A percentile compares a stretch with the other conserved stretches of the same genome.
phyloP scores from a whole-genome alignment of 2,888 invertebrate species.

The Ecdyonurus torrentis region DNA sequence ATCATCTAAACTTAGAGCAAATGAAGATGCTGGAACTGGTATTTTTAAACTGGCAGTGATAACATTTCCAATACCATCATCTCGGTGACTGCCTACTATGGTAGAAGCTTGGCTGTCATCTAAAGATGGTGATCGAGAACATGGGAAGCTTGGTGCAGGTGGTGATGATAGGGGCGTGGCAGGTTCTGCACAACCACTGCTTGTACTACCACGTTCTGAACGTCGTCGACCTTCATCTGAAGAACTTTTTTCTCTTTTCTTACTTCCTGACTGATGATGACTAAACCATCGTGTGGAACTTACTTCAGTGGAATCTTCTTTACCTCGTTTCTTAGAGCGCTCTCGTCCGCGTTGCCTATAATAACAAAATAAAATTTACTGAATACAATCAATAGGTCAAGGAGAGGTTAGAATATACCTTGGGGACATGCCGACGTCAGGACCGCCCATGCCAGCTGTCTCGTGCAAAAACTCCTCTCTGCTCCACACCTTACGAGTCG shows the following conservation, averaged over 20 bases:
- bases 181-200: background rate
- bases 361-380: background rate
- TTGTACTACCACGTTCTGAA: background rate
- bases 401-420: conserved; percentile 3
- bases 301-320: background rate
- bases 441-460: conserved; percentile 45
- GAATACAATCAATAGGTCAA: background rate
- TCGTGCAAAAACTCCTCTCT: conserved; percentile 60
- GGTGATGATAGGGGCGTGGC: background rate
- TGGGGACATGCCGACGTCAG: conserved; percentile 36
- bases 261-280: background rate
- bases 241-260: background rate
- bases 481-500: conserved; percentile 44
- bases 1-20: conserved; percentile 40
- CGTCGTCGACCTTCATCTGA: background rate
- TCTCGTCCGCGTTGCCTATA: background rate
- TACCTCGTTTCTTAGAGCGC: conserved; percentile 1
- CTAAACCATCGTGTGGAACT: background rate
- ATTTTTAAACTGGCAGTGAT: conserved; percentile 70
- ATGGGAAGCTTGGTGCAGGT: background rate
- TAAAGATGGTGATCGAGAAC: background rate
- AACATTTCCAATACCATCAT: conserved; percentile 33
- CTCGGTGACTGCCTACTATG: conserved; percentile 24
- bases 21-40: conserved; percentile 35
- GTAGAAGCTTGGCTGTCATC: conserved; percentile 17